Evolutionary conservation across 1,140 invertebrate genomes (phyloP), one percentile per base, ranked within the genome.

Genomic region (Bombyx mandarina): DNA sequence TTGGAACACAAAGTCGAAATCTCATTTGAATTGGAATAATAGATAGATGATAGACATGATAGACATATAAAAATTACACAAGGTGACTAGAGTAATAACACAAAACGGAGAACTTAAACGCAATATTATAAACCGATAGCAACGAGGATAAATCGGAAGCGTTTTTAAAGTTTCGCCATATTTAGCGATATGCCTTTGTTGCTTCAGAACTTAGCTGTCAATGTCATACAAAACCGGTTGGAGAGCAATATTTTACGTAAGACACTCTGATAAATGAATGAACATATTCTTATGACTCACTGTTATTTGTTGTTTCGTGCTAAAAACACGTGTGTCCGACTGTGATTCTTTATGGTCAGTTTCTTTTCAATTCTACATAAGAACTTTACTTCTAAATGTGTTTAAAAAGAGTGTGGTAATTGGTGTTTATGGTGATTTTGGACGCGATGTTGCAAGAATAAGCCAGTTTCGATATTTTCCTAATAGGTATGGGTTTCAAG

Each of bases 171-270:
- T 35, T 35, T 35, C 26, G 26, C 26, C 26, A 35, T 35, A 35
- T 35, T 35, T 35, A 35, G 26, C 26, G 26, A 35, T 35, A 5
- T 35, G 26, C 2, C 26, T 35, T 35, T 35, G 26, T 50, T 50
- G 48, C 26, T 50, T 18, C 43, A 44, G 9, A 43, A n/a, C 45
- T 43, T 50, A 18, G 43, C 6, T 10, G 43, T 60, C 62, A 63
- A 63, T 63, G 62, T 63, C 62, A 63, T 44, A 42, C 7, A 53
- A 57, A 62, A 59, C 62, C 50, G 58, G 59, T 57, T 63, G 8
- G 52, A 43, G 42, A 45, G 42, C 43, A 26, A 12, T 12, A 9
- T 22, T 54, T 54, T 54, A 54, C 53, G 53, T 54, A 54, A 54
- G 44, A 12, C 6, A 35, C 18, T 51, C 42, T 8, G n/a, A 46